Conservation (phyloP, 2,888 invertebrate species). For the Agrochola lota region DNA sequence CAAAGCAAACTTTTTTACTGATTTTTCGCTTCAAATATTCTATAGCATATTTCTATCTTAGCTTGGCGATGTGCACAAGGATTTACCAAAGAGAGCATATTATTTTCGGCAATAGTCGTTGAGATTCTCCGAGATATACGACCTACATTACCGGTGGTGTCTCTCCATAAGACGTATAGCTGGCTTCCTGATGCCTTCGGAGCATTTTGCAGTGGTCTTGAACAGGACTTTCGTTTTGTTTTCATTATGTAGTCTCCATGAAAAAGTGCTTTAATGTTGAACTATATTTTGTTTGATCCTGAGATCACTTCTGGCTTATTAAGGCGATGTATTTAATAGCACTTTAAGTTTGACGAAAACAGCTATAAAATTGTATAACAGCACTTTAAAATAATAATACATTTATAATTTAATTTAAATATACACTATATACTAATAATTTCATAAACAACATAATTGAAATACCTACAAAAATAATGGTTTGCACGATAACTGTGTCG, state of each 20-base stretch:
- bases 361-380: too few species aligned
- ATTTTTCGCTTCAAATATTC: not conserved
- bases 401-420: too few species aligned
- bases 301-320: not conserved
- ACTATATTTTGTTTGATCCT: not conserved
- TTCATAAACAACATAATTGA: too few species aligned
- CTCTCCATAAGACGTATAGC: constrained; percentile 74
- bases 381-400: too few species aligned
- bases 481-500: too few species aligned
- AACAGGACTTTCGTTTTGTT: constrained; percentile 38
- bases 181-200: constrained; percentile 67
- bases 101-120: constrained; percentile 66
- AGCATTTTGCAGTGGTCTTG: constrained; percentile 52
- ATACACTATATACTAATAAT: too few species aligned
- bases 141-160: constrained; percentile 77
- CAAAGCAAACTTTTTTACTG: too few species aligned
- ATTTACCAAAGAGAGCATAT: constrained; percentile 55
- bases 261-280: not conserved
- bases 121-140: constrained; percentile 74
- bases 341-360: too few species aligned
- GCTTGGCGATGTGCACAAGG: constrained; percentile 21
- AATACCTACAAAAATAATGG: too few species aligned
- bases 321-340: too few species aligned
- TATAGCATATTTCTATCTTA: not conserved
- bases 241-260: constrained; percentile 1